These are phyloP conservation scores for Drosophila eohydei DNA, from an alignment of 2,888 invertebrate genomes.

Conservation along the genomic window DNA sequence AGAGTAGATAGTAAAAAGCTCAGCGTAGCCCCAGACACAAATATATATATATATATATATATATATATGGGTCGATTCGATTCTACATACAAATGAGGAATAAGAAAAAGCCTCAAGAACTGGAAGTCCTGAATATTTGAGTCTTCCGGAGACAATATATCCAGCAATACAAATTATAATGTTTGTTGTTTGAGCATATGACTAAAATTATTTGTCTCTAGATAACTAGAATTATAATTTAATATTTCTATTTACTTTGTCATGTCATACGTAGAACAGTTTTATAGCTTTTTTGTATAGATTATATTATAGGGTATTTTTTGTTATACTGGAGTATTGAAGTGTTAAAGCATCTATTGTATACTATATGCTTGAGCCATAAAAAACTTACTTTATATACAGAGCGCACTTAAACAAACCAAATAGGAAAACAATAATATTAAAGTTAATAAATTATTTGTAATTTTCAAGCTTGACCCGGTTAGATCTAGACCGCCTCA, in stretches of 20 bases:
- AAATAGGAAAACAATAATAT: neutral
- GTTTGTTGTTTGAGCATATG: neutral
- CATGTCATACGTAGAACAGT: too few relatives aligned
- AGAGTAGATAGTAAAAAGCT: conserved; percentile 3
- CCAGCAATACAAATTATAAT: neutral
- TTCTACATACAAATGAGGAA: neutral
- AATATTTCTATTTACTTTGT: neutral
- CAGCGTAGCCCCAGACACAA: neutral
- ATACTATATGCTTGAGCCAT: neutral
- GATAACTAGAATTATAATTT: neutral
- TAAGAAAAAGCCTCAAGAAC: neutral
- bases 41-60: neutral
- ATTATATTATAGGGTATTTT: neutral
- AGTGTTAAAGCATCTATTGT: neutral
- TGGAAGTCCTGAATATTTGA: neutral
- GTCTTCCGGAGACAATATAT: neutral
- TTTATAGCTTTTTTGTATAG: neutral
- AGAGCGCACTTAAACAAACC: neutral
- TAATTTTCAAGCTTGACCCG: neutral
- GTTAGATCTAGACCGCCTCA: too few relatives aligned
- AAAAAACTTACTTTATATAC: neutral
- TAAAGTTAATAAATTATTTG: neutral
- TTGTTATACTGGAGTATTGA: neutral
- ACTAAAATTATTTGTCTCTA: neutral
- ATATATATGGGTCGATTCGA: neutral